Conservation (phyloP, 2,888 invertebrate genomes). For the Oscheius sp. region DNA sequence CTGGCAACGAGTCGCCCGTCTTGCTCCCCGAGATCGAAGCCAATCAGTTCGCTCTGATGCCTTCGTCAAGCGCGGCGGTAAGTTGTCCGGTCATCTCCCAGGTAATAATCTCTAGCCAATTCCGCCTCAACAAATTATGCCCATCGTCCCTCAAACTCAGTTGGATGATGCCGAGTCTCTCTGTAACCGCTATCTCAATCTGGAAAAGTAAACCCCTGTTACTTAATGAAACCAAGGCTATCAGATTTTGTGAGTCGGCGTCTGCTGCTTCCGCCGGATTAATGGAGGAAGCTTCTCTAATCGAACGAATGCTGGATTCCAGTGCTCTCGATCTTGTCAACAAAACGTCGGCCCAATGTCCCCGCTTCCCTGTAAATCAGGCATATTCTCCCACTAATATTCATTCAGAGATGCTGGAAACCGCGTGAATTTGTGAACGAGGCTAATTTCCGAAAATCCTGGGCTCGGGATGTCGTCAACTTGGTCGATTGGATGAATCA, state of each 20-base stretch:
- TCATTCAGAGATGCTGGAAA: slow-evolving; percentile 52
- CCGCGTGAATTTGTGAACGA: slow-evolving; percentile 42
- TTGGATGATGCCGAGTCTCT: slow-evolving; percentile 40
- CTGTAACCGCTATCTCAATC: slow-evolving; percentile 44
- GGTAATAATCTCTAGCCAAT: background rate
- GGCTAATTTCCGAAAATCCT: slow-evolving; percentile 44
- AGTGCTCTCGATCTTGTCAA: slow-evolving; percentile 43
- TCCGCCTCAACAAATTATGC: background rate
- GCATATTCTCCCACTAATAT: background rate
- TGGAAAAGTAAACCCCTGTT: slow-evolving; percentile 36
- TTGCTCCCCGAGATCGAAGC: slow-evolving; percentile 26
- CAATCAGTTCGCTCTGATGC: slow-evolving; percentile 9
- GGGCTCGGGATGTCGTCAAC: slow-evolving; percentile 48
- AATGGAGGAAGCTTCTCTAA: slow-evolving; percentile 43
- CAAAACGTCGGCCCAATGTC: slow-evolving; percentile 50
- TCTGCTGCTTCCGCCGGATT: slow-evolving; percentile 38
- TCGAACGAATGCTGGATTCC: slow-evolving; percentile 45
- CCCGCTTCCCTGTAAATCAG: slow-evolving; percentile 44
- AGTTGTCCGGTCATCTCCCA: background rate
- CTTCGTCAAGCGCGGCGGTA: background rate
- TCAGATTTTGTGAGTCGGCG: slow-evolving; percentile 45
- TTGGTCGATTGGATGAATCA: slow-evolving; percentile 49
- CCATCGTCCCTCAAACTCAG: background rate
- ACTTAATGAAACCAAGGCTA: background rate
- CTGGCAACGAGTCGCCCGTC: slow-evolving; percentile 26